These are phyloP conservation scores for Drosophila setifemur DNA, from an alignment of 1,140 invertebrate genomes.

Conservation along the genomic window DNA sequence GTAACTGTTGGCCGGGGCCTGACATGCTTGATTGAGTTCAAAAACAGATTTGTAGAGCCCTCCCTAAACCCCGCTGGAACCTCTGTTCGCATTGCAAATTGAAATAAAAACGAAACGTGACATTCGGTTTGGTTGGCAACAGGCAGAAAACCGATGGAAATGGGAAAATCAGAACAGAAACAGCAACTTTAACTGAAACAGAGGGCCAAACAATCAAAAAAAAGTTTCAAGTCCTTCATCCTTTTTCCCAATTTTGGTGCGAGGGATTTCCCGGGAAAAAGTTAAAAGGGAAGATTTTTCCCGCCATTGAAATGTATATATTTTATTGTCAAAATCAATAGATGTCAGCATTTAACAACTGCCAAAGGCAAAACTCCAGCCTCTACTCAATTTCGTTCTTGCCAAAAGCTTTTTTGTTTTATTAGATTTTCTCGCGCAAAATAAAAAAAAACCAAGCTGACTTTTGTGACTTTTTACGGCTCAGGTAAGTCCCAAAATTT, in stretches of 20 bases:
- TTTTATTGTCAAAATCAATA: conserved; percentile 73
- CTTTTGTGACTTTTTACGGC: not conserved
- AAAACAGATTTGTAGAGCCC: conserved; percentile 70
- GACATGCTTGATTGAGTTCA: conserved; percentile 74
- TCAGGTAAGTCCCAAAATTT: conserved; percentile 50
- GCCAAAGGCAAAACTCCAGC: conserved; percentile 17
- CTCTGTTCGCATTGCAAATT: conserved; percentile 63
- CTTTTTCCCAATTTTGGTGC: not conserved
- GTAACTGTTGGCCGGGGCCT: conserved; percentile 43
- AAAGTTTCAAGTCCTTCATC: conserved; percentile 52
- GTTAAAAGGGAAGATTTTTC: not conserved
- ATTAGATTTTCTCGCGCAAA: conserved; percentile 38
- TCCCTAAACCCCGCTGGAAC: not conserved
- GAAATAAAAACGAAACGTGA: conserved; percentile 79
- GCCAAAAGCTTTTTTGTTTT: conserved; percentile 31
- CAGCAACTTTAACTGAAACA: not conserved
- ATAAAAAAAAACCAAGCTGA: too few species aligned
- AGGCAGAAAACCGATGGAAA: conserved; percentile 26
- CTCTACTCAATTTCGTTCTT: not conserved
- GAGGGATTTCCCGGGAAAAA: not conserved
- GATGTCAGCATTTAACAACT: conserved; percentile 73
- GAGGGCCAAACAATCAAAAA: conserved; percentile 62
- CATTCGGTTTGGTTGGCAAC: conserved; percentile 67
- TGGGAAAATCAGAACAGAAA: not conserved
- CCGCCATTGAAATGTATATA: conserved; percentile 13